Evolutionary conservation across 2,888 invertebrate genomes (phyloP), one percentile per base, ranked within the genome.

Genomic region (Diabrotica balteata): DNA sequence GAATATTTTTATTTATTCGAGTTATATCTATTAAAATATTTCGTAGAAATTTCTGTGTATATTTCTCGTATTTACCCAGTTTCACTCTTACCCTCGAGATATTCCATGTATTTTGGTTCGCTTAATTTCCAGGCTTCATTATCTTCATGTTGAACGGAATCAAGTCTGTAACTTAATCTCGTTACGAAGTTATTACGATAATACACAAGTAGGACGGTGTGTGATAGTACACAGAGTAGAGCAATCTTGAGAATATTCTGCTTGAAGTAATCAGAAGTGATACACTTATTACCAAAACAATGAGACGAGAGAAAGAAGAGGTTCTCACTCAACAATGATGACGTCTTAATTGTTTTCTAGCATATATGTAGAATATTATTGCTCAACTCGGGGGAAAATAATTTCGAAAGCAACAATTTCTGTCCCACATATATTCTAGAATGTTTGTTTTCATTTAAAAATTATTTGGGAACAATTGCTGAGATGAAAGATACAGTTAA

Each of bases 131-230:
- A 10, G 47, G 10, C 9, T 47, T 47, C 10, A 47, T 47, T 47
- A 47, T 47, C 47, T 47, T 9, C 47, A 47, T 47, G 47, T 47
- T 47, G 47, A 47, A 47, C 47, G 47, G 47, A 47, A 47, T 47
- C 47, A 47, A 47, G 9, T 47, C 47, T 10, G 47, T 47, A 10
- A 47, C 47, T 47, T 9, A 47, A 47, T 47, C 47, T 47, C 10
- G 47, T 47, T 47, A 47, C 47, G 10, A 47, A 47, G 47, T 47
- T 47, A 47, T 47, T 47, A 47, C 47, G 47, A 47, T 47, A 47
- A 47, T 47, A 47, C 32, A 32, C 32, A 32, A 32, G 32, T 32
- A 32, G 32, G 32, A 32, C 32, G 32, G 32, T 32, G 32, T 32
- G 32, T 32, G 32, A 32, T 32, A 32, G 32, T 32, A 32, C 10